Evolutionary conservation across 2,888 invertebrate genomes (phyloP).

Genomic region (Scelioninae gen. 1): DNA sequence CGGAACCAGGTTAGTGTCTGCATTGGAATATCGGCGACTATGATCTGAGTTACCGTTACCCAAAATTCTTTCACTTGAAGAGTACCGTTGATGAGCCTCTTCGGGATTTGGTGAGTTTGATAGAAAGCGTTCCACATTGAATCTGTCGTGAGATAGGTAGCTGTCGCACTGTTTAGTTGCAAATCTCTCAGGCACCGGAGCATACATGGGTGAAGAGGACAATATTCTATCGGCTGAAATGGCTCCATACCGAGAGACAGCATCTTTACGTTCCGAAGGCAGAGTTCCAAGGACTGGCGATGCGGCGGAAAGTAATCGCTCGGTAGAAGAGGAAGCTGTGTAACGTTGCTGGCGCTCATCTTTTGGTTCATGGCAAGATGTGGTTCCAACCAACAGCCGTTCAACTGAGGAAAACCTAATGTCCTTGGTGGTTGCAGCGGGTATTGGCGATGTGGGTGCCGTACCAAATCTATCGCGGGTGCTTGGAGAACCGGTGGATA

Average conservation of each 20-base stretch:
- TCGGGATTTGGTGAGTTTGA: constrained; percentile 80
- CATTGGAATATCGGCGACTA: constrained; percentile 73
- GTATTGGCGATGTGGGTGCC: constrained; percentile 80
- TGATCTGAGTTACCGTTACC: constrained; percentile 50
- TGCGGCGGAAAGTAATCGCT: constrained; percentile 79
- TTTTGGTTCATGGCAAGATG: constrained; percentile 73
- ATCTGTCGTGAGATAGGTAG: constrained; percentile 77
- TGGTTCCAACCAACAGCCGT: constrained; percentile 84
- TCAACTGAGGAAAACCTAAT: constrained; percentile 85
- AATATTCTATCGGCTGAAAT: constrained; percentile 79
- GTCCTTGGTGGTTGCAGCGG: constrained; percentile 80
- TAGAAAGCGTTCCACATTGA: constrained; percentile 78
- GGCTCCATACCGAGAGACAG: constrained; percentile 73
- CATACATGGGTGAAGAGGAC: constrained; percentile 81
- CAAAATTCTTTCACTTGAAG: constrained; percentile 78
- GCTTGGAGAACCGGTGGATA: constrained; percentile 78
- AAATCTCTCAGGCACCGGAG: constrained; percentile 81
- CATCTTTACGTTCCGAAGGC: constrained; percentile 75
- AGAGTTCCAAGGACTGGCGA: constrained; percentile 81
- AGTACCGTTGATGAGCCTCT: constrained; percentile 78
- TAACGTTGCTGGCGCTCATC: constrained; percentile 78
- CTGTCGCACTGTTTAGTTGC: constrained; percentile 76
- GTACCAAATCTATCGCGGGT: constrained; percentile 76
- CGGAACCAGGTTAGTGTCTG: constrained; percentile 72
- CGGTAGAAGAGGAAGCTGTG: constrained; percentile 73